Base-by-base conservation (phyloP, 2,888 invertebrate genomes). In the Cosmia trapezina region DNA sequence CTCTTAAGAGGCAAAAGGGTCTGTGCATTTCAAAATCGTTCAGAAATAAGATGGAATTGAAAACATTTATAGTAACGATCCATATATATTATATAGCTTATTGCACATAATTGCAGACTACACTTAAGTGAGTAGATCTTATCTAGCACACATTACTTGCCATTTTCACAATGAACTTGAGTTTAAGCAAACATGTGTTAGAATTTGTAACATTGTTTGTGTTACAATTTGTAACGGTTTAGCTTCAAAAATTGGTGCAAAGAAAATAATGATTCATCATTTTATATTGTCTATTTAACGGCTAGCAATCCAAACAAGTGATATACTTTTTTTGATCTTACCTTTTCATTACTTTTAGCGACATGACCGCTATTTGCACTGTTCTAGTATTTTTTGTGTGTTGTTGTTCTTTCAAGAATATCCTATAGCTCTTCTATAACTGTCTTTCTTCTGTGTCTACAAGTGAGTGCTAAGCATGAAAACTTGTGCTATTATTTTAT, bases 121-220 rank as follows among this genome's bases (percentile, higher is more conserved):
- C 33, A 54, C 62, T 63, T 57, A 64, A 78, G 78, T 64, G 54
- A 43, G 11, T 11, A 51, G 78, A 60, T 78, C 45, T 76, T 60
- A 75, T 66, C 66, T 64, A 14, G 60, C 7, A 54, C n/a, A n/a
- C 5, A 61, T 70, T 67, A 62, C 61, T 70, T 67, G 57, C 57
- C n/a, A 68, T 70, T 78, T 82, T 70, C 72, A 71, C 60, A 76
- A 61, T 65, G 41, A 76, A 33, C 5, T 57, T 37, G 22, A 47
- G 17, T 60, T 82, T 76, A 59, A 43, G 37, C 41, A 69, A 59
- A 63, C 61, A 37, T 66, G 17, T 61, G 64, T 51, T 65, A 45
- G 12, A 19, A 41, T 64, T 76, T 67, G 47, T 49, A 67, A 43
- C 6, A 19, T 22, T 37, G 43, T 56, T 19, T 22, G 28, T 64